Percentiles rank a stretch among this genome's conserved stretches.
Conservation (phyloP, 2,113 vertebrate species). For the Taxidea taxus region DNA sequence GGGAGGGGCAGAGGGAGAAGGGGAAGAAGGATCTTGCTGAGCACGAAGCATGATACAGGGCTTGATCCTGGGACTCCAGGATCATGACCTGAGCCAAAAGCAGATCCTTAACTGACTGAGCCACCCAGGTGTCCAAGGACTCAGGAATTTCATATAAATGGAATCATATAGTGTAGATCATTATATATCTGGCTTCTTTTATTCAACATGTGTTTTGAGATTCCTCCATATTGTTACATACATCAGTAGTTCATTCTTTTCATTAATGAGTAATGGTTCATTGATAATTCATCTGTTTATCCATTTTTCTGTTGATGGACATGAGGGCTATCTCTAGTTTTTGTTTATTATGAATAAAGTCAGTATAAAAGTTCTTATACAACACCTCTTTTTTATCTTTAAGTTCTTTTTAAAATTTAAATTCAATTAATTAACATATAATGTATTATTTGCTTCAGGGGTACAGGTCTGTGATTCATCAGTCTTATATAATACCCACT, state of each 20-base stretch:
- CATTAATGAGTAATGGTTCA: not conserved
- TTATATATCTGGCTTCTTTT: not conserved
- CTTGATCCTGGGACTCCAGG: too few species aligned
- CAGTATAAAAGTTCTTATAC: not conserved
- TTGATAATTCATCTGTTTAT: not conserved
- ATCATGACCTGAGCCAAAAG: too few species aligned
- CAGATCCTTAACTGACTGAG: not conserved
- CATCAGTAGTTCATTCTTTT: not conserved
- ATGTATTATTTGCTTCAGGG: too few species aligned
- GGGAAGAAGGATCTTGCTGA: too few species aligned
- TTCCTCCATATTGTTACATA: not conserved
- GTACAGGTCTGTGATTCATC: too few species aligned
- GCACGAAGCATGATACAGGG: too few species aligned
- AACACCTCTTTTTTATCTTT: not conserved
- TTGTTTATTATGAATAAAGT: not conserved
- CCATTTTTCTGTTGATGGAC: not conserved
- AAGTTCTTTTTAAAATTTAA: too few species aligned
- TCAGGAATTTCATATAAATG: not conserved
- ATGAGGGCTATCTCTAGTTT: not conserved
- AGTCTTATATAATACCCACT: too few species aligned
- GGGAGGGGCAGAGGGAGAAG: too few species aligned
- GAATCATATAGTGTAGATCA: not conserved
- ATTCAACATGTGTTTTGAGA: not conserved
- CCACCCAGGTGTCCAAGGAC: not conserved
- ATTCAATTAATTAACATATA: too few species aligned